A percentile compares a stretch with the other conserved stretches of the same genome.
phyloP scores from a whole-genome alignment of 2,888 invertebrate species.

The Nebria salina region DNA sequence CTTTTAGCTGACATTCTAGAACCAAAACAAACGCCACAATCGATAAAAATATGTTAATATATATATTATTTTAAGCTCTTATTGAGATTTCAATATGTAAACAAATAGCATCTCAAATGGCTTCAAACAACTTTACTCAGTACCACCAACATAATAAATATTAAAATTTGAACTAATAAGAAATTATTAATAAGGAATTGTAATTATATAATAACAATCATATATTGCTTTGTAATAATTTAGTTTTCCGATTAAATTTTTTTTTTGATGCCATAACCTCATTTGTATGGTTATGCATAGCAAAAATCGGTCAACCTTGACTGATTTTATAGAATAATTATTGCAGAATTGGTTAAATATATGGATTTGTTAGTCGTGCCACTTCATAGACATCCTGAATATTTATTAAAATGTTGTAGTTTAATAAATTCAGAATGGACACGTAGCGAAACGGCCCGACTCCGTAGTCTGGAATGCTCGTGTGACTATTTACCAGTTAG shows the following conservation, averaged over 20 bases:
- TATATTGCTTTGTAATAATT: too few species aligned
- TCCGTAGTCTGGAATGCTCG: constrained; percentile 78
- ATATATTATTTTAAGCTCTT: not conserved
- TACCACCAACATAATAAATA: too few species aligned
- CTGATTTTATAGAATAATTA: not conserved
- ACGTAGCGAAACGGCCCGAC: constrained; percentile 80
- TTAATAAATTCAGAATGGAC: constrained; percentile 90
- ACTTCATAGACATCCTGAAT: constrained; percentile 78
- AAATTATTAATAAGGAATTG: too few species aligned
- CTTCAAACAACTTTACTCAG: too few species aligned
- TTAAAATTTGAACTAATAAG: too few species aligned
- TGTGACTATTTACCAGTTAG: constrained; percentile 78
- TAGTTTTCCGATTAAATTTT: too few species aligned
- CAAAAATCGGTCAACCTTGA: not conserved
- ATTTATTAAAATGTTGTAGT: constrained; percentile 75
- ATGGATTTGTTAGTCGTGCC: constrained; percentile 67
- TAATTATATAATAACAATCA: too few species aligned
- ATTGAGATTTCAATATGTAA: too few species aligned
- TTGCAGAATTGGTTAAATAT: not conserved
- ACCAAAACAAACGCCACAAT: not conserved
- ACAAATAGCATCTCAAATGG: too few species aligned
- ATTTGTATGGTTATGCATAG: not conserved
- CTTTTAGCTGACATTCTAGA: not conserved
- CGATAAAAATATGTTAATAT: not conserved
- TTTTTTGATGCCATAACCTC: not conserved